phyloP scores from a whole-genome alignment of 2,797 vertebrate genomes.

The Tachyglossus aculeatus region DNA sequence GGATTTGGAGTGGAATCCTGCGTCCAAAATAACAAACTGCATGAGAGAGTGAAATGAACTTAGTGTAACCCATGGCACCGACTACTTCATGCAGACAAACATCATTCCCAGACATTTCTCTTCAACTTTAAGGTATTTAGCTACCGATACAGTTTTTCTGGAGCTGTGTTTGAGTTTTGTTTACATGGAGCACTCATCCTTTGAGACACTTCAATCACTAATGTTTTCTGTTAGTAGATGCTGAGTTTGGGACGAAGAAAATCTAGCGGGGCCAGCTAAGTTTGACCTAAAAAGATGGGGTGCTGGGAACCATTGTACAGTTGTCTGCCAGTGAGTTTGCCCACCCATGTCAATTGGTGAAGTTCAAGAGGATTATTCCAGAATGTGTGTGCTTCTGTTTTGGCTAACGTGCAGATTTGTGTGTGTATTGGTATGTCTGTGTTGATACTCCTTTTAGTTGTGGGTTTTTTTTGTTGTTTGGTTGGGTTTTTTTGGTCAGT shows the following conservation, averaged over 20 bases:
- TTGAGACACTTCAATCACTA: not conserved
- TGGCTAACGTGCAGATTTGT: conserved; percentile 70
- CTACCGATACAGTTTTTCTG: conserved; percentile 19
- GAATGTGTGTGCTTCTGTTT: conserved; percentile 66
- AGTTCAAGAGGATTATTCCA: conserved; percentile 43
- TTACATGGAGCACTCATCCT: conserved; percentile 32
- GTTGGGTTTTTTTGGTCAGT: conserved; percentile 56
- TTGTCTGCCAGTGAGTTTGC: conserved; percentile 42
- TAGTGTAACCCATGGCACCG: too few relatives aligned
- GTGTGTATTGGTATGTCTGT: conserved; percentile 49
- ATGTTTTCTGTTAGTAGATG: conserved; percentile 8
- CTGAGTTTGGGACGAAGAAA: not conserved
- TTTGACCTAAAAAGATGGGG: not conserved
- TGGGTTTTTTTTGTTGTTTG: conserved; percentile 35
- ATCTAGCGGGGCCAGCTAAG: not conserved
- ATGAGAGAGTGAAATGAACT: not conserved
- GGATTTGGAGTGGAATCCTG: conserved; percentile 20
- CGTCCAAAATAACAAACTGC: conserved; percentile 30
- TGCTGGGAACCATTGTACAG: not conserved
- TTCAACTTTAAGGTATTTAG: conserved; percentile 26
- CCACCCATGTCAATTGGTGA: conserved; percentile 3
- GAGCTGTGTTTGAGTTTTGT: conserved; percentile 22
- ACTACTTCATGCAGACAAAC: conserved; percentile 30
- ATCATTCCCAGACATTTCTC: conserved; percentile 19
- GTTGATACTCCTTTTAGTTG: conserved; percentile 56